phyloP scores from a whole-genome alignment of 2,797 vertebrate species.

The Dendrocincla fuliginosa region DNA sequence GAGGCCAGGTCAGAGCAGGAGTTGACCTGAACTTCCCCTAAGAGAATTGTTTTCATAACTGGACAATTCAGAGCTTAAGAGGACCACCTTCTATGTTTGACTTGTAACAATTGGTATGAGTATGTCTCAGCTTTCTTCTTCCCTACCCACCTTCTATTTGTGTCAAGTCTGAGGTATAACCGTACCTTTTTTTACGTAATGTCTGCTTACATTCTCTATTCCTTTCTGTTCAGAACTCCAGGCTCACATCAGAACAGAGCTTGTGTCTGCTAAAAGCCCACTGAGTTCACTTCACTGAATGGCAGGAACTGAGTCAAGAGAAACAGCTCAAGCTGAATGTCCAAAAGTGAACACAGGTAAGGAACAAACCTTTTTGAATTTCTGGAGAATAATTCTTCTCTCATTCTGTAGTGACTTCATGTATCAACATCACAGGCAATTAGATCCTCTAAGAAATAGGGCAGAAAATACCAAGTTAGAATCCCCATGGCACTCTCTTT shows the following conservation, averaged over 20 bases:
- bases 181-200: not conserved
- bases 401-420: not conserved
- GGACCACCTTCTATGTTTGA: not conserved
- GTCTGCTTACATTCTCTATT: not conserved
- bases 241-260: not conserved
- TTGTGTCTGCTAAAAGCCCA: rapidly evolving
- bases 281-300: not conserved
- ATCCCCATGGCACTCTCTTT: not conserved
- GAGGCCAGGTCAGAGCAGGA: not conserved
- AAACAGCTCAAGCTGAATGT: not conserved
- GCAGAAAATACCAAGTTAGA: not conserved
- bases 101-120: not conserved
- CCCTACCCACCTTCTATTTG: not conserved
- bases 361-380: not conserved
- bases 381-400: not conserved
- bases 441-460: not conserved
- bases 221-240: not conserved
- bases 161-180: not conserved
- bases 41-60: not conserved
- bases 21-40: not conserved
- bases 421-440: not conserved
- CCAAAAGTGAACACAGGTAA: not conserved
- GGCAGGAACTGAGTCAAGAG: not conserved
- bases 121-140: not conserved
- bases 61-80: not conserved